These are phyloP conservation scores for Platyscapa corneri DNA, from an alignment of 1,140 invertebrate species.

Conservation along the genomic window DNA sequence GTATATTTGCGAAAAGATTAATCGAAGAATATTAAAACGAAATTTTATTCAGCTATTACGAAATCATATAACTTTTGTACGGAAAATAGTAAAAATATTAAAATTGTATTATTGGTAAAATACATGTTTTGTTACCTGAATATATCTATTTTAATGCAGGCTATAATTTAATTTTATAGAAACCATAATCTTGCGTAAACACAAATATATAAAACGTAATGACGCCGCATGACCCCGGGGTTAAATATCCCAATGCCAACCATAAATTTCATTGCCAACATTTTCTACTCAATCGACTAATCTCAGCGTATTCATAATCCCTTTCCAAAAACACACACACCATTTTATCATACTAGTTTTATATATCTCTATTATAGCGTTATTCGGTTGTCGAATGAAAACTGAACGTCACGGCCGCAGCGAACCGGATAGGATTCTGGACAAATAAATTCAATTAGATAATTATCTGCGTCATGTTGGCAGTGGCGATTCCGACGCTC, in stretches of 20 bases:
- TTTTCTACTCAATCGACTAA: conserved; percentile 23
- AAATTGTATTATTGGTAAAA: neutral
- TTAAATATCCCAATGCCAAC: neutral
- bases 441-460: conserved; percentile 56
- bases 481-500: conserved; percentile 16
- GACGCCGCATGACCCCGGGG: neutral
- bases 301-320: neutral
- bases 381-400: neutral
- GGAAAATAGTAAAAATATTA: neutral
- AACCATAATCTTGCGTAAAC: neutral
- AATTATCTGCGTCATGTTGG: conserved; percentile 49
- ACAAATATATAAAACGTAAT: neutral
- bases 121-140: neutral
- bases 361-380: conserved; percentile 13
- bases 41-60: neutral
- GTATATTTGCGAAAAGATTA: neutral
- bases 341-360: neutral
- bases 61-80: neutral
- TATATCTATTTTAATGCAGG: neutral
- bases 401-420: neutral
- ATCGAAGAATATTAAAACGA: neutral
- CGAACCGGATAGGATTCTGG: conserved; percentile 4
- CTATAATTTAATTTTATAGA: neutral
- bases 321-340: neutral
- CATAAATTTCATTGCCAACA: conserved; percentile 11